Evolutionary conservation across 2,113 vertebrate genomes (phyloP), one percentile per base, ranked within the genome.

Genomic region (Onychostruthus taczanowskii): DNA sequence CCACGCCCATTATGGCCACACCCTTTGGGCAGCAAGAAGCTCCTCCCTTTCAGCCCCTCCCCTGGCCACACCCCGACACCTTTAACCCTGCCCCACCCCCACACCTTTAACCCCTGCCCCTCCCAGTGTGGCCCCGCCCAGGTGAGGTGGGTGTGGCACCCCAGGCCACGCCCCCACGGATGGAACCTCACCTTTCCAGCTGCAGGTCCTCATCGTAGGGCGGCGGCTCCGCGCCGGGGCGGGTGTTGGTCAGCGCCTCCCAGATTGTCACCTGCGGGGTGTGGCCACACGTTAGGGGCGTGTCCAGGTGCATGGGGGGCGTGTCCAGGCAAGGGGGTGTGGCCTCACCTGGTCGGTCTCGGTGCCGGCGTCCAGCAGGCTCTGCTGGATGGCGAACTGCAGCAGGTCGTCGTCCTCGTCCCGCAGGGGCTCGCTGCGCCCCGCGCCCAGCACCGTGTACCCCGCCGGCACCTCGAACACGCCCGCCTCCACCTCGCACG

Each of bases 341-440:
- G 49, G 46, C 6, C 84, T 27, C 63, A 99, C 99, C 99, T 99
- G 99, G 97, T 99, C 99, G 0, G 98, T 98, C 97, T 99, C 99
- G 0, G 98, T 99, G 93, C 99, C 99, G 0, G 99, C 99, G 5
- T 99, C 99, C 58, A 99, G 95, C 56, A 99, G 98, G 92, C 99
- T 99, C 98, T 99, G 99, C 97, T 99, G 99, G 96, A 99, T 99
- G 93, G 99, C 99, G 1, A 99, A 99, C 98, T 99, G 99, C 72
- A 99, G 98, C 82, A 99, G 97, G 94, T 99, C 99, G 4, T 99
- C 99, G 1, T 99, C 99, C 83, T 99, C 99, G 1, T 99, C 99
- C 8, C 98, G 98, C 94, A 99, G 98, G 35, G 99, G 99, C 92
- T 99, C 99, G 1, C 97, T 99, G 95, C 98, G 99, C 37, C 98